Conservation (phyloP, 2,888 invertebrate genomes). For the Drosophila subsilvestris region DNA sequence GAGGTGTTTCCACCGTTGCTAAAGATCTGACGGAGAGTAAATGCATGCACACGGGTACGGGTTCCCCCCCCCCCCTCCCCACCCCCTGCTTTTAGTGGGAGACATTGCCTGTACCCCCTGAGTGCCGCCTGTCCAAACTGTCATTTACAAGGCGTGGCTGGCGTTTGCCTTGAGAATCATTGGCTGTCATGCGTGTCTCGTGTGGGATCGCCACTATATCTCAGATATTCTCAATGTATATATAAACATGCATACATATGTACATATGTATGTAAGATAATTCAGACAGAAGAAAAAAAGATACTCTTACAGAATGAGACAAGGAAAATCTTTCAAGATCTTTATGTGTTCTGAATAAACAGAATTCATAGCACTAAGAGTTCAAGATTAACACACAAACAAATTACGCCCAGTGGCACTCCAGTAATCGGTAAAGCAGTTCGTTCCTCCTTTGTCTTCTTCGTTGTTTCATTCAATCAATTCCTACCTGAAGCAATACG, state of each 20-base stretch:
- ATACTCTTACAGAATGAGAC: not conserved
- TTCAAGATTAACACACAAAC: too few species aligned
- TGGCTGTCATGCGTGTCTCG: not conserved
- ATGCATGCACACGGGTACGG: not conserved
- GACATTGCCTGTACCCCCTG: not conserved
- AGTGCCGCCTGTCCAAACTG: not conserved
- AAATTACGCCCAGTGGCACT: too few species aligned
- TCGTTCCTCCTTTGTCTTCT: too few species aligned
- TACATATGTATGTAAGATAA: not conserved
- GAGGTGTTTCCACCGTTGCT: not conserved
- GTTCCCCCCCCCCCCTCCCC: not conserved
- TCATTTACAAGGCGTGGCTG: not conserved
- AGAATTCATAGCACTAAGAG: not conserved
- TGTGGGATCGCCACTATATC: not conserved
- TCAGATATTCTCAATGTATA: not conserved
- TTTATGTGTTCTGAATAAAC: too few species aligned
- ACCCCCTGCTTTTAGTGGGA: not conserved
- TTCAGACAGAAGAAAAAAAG: not conserved
- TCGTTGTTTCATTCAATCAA: too few species aligned
- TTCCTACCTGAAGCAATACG: too few species aligned
- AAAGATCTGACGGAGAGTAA: not conserved
- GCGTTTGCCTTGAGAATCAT: not conserved
- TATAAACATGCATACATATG: not conserved
- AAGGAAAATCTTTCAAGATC: not conserved
- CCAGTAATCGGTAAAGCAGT: too few species aligned